Percentiles rank a stretch among this genome's conserved stretches.
Evolutionary conservation across 2,797 vertebrate genomes (phyloP).

Genomic region (Hylomyscus alleni): DNA sequence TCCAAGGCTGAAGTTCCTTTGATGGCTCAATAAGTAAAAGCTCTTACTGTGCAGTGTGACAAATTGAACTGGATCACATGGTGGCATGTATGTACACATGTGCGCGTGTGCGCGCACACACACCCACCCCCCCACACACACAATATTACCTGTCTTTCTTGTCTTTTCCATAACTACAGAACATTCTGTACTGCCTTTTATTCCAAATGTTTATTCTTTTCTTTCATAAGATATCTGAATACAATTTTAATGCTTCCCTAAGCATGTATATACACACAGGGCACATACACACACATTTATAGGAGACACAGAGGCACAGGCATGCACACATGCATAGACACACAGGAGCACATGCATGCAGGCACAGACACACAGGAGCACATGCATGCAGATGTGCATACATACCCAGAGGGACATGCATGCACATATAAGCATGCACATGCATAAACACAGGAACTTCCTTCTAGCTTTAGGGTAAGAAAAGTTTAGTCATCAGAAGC

Average conservation of each 20-base stretch:
- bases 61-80: neutral
- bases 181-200: neutral
- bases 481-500: slow-evolving; percentile 57
- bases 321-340: neutral
- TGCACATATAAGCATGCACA: no score
- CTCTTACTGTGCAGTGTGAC: neutral
- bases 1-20: neutral
- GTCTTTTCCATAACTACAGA: neutral
- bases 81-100: neutral
- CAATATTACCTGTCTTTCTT: neutral
- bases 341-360: neutral
- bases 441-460: neutral
- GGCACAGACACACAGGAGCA: neutral
- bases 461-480: neutral
- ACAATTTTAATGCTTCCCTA: neutral
- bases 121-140: neutral
- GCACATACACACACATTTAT: neutral
- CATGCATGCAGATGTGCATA: fast-evolving
- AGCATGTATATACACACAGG: neutral
- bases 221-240: neutral
- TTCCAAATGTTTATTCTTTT: slow-evolving; percentile 11
- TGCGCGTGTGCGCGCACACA: neutral
- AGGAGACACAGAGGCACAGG: neutral
- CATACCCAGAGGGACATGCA: neutral
- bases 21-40: neutral